phyloP scores from a whole-genome alignment of 2,113 vertebrate species.

The Tragulus kanchil region DNA sequence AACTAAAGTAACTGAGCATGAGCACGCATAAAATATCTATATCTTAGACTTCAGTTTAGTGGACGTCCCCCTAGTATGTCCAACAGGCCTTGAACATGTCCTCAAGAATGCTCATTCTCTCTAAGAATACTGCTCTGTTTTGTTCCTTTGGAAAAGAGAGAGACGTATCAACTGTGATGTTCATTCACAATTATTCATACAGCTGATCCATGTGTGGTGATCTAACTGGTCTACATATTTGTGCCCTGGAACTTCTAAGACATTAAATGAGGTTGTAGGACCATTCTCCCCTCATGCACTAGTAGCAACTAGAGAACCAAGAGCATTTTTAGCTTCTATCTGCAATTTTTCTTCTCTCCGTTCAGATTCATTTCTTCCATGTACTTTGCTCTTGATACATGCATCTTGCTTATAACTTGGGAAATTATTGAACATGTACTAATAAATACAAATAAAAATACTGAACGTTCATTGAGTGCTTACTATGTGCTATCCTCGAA shows the following conservation, averaged over 20 bases:
- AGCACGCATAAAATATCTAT: neutral
- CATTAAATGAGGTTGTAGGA: neutral
- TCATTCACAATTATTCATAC: constrained; percentile 31
- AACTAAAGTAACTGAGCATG: neutral
- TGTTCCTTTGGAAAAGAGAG: constrained; percentile 48
- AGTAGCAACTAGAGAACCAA: constrained; percentile 19
- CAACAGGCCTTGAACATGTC: neutral
- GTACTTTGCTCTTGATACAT: constrained; percentile 41
- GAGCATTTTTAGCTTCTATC: constrained; percentile 31
- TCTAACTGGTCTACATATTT: neutral
- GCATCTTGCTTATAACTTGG: constrained; percentile 60
- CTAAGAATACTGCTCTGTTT: constrained; percentile 1
- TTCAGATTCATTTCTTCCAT: constrained; percentile 45
- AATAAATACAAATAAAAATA: constrained; percentile 61
- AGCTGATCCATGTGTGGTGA: neutral
- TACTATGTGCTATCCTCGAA: constrained; percentile 10
- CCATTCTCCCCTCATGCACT: neutral
- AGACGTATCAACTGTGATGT: neutral
- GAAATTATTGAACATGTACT: constrained; percentile 40
- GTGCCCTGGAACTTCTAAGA: constrained; percentile 30
- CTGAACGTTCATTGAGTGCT: constrained; percentile 33
- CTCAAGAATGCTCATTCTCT: neutral
- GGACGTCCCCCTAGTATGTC: neutral
- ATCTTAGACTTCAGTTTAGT: neutral
- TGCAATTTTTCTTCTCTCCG: constrained; percentile 38